Evolutionary conservation across 2,888 invertebrate species (phyloP).

Genomic region (Drosophila paranaensis): DNA sequence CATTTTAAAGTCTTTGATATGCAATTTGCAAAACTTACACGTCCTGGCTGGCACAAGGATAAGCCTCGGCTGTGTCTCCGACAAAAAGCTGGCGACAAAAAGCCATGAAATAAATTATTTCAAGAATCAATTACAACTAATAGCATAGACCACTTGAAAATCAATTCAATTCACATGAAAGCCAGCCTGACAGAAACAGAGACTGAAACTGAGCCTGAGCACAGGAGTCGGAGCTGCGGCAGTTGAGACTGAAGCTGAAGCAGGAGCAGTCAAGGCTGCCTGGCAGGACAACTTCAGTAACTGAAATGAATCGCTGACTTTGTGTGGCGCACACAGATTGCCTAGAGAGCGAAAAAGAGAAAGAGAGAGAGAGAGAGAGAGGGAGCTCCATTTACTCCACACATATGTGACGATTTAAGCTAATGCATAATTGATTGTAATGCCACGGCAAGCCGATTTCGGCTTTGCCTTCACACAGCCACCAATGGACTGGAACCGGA

Average conservation of each 20-base stretch:
- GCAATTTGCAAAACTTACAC: constrained; percentile 56
- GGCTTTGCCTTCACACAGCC: constrained; percentile 36
- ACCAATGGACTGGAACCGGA: constrained; percentile 5
- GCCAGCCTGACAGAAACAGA: constrained; percentile 57
- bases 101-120: constrained; percentile 74
- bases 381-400: constrained; percentile 33
- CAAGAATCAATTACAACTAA: constrained; percentile 76
- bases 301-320: constrained; percentile 39
- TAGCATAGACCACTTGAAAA: constrained; percentile 74
- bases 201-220: constrained; percentile 22
- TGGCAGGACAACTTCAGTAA: constrained; percentile 49
- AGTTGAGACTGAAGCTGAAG: background rate
- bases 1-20: constrained; percentile 40
- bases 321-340: constrained; percentile 39
- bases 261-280: constrained; percentile 10
- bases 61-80: constrained; percentile 21
- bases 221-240: background rate
- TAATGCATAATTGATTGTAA: constrained; percentile 73
- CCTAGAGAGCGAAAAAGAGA: constrained; percentile 16
- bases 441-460: constrained; percentile 60
- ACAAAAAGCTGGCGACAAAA: constrained; percentile 59
- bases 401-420: constrained; percentile 69
- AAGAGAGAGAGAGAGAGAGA: constrained; percentile 11
- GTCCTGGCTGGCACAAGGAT: constrained; percentile 24
- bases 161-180: constrained; percentile 74